Percentiles rank a stretch among this genome's conserved stretches.
Evolutionary conservation across 2,113 vertebrate genomes (phyloP).

Genomic region (Lota lota): DNA sequence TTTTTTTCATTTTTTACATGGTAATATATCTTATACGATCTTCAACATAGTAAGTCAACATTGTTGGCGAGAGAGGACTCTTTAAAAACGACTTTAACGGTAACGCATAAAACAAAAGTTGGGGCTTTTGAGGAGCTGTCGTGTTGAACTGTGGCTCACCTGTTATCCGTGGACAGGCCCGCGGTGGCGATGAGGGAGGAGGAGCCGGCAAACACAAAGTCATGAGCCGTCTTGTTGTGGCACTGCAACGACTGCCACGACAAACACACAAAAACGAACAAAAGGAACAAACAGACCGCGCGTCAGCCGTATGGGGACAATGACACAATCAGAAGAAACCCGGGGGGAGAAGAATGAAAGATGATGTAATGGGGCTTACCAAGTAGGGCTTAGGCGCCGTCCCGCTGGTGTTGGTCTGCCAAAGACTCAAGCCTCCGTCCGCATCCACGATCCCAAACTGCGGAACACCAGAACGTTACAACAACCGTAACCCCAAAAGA

Average conservation of each 20-base stretch:
- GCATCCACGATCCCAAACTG: conserved; percentile 96
- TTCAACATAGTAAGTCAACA: too few species aligned
- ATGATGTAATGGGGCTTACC: conserved; percentile 69
- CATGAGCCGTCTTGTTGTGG: conserved; percentile 95
- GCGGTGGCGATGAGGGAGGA: conserved; percentile 95
- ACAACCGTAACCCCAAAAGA: too few species aligned
- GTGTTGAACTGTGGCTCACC: conserved; percentile 66
- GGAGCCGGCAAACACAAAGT: conserved; percentile 95
- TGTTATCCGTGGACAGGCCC: conserved; percentile 92
- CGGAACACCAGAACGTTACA: conserved; percentile 9
- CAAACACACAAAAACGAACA: conserved; percentile 2
- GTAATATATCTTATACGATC: too few species aligned
- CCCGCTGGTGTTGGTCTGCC: conserved; percentile 91
- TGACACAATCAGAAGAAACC: neutral
- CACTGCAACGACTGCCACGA: conserved; percentile 87
- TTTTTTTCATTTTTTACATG: too few species aligned
- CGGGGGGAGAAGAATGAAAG: neutral
- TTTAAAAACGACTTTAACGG: too few species aligned
- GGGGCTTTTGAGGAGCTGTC: too few species aligned
- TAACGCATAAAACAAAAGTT: too few species aligned
- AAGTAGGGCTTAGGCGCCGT: conserved; percentile 89
- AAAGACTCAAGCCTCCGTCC: conserved; percentile 93
- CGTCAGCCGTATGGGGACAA: too few species aligned
- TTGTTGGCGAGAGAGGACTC: too few species aligned
- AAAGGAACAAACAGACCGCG: too few species aligned